Evolutionary conservation across 2,113 vertebrate genomes (phyloP).

Genomic region (Solenodon paradoxus): DNA sequence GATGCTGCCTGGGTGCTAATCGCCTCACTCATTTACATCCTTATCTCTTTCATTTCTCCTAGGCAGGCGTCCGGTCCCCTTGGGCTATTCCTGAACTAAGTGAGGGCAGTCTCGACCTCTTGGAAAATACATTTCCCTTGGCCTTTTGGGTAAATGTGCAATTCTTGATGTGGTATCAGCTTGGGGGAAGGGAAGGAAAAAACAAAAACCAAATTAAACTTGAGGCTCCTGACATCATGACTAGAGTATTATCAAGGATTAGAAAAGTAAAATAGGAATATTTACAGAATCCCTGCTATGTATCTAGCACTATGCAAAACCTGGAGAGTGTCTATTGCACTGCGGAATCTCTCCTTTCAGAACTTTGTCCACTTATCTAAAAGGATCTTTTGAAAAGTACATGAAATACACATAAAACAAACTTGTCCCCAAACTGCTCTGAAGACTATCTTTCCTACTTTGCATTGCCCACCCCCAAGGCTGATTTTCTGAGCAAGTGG

Average conservation of each 20-base stretch:
- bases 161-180: neutral
- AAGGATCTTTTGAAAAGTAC: neutral
- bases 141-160: neutral
- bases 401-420: neutral
- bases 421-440: neutral
- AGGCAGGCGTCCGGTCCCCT: neutral
- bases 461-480: neutral
- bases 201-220: neutral
- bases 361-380: neutral
- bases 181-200: neutral
- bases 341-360: neutral
- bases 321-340: neutral
- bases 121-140: neutral
- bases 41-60: slow-evolving; percentile 55
- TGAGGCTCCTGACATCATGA: neutral
- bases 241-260: neutral
- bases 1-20: slow-evolving; percentile 67
- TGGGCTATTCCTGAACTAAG: slow-evolving; percentile 3
- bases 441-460: neutral
- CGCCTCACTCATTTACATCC: slow-evolving; percentile 68
- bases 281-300: neutral
- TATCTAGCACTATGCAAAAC: neutral
- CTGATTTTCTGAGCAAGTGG: neutral
- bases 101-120: neutral
- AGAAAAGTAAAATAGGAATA: neutral